Evolutionary conservation across 2,113 vertebrate genomes (phyloP).

Genomic region (Falcunculus frontatus): DNA sequence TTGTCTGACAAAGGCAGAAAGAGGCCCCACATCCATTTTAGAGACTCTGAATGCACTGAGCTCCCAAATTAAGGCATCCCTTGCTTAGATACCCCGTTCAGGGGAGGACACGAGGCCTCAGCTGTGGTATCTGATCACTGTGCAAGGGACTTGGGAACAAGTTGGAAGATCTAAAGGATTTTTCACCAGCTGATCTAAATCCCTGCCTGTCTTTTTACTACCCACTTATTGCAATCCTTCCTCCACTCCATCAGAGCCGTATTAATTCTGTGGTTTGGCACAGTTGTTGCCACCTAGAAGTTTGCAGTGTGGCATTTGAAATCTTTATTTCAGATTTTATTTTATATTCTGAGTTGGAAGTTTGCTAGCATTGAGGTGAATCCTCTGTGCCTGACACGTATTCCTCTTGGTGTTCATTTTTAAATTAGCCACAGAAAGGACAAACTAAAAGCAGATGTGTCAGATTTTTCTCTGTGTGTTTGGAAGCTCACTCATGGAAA

Average conservation of each 20-base stretch:
- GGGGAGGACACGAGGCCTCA: neutral
- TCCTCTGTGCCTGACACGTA: neutral
- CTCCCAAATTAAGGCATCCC: neutral
- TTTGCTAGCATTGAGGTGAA: neutral
- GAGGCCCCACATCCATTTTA: neutral
- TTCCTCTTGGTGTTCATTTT: neutral
- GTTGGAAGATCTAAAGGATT: neutral
- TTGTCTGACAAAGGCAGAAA: neutral
- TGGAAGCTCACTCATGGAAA: conserved; percentile 33
- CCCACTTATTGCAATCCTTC: neutral
- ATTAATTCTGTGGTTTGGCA: neutral
- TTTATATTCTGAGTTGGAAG: neutral
- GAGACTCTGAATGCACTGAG: neutral
- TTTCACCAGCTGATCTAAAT: neutral
- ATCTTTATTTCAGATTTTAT: neutral
- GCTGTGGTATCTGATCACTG: neutral
- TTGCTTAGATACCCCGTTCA: neutral
- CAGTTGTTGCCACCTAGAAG: neutral
- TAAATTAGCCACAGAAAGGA: conserved; percentile 2
- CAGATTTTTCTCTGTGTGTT: neutral
- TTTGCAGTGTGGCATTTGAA: neutral
- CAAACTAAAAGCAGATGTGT: conserved; percentile 48
- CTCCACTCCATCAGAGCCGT: neutral
- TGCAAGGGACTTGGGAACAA: neutral
- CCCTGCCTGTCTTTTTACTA: neutral